A percentile compares a stretch with the other conserved stretches of the same genome.
Evolutionary conservation across 2,797 vertebrate species (phyloP).

Genomic region (Myoxocephalus aenaeus): DNA sequence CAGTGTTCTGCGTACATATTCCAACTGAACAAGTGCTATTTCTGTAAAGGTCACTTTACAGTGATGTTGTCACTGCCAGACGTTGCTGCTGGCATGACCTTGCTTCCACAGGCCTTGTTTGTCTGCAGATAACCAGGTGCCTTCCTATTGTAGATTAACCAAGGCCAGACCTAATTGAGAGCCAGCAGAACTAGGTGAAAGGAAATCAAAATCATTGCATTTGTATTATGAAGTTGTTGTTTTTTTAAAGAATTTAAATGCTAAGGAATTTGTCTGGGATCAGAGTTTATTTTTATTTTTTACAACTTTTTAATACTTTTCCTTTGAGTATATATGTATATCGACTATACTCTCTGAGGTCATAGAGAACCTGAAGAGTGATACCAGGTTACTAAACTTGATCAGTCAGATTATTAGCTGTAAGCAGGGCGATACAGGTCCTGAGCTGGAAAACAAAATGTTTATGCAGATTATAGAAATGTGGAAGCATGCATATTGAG

Average conservation of each 20-base stretch:
- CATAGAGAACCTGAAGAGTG: neutral
- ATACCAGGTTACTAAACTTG: neutral
- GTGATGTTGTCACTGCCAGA: slow-evolving; percentile 44
- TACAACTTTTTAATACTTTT: neutral
- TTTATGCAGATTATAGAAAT: neutral
- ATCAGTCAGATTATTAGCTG: neutral
- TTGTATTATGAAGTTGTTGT: neutral
- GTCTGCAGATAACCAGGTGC: slow-evolving; percentile 43
- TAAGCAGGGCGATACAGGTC: neutral
- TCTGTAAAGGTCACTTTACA: slow-evolving; percentile 66
- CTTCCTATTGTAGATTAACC: slow-evolving; percentile 37
- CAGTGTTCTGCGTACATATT: slow-evolving; percentile 19
- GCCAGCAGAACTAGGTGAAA: slow-evolving; percentile 13
- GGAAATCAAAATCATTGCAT: neutral
- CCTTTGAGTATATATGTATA: slow-evolving; percentile 5
- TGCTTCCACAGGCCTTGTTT: slow-evolving; percentile 51
- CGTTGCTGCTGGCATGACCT: slow-evolving; percentile 50
- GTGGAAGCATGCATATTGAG: neutral
- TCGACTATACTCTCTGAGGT: neutral
- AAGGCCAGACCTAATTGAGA: slow-evolving; percentile 13
- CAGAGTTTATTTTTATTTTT: neutral
- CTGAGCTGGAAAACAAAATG: neutral
- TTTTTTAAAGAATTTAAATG: neutral
- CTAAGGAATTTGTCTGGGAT: neutral
- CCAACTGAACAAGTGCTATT: slow-evolving; percentile 50